Evolutionary conservation across 1,140 invertebrate species (phyloP), one percentile per base, ranked within the genome.

Genomic region (Tetramorium alpestre): DNA sequence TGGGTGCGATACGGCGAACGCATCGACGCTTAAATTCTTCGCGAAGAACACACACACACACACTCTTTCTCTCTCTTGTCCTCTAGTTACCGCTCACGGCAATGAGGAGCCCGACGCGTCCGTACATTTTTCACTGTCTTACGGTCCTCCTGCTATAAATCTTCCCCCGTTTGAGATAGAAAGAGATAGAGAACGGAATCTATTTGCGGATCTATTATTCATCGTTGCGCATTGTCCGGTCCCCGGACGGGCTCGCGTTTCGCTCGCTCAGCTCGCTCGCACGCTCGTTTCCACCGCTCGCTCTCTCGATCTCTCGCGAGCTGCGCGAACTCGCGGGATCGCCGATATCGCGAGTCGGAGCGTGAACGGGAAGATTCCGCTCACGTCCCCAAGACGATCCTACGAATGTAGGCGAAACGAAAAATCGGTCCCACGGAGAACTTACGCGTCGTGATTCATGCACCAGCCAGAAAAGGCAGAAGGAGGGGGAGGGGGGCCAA

Each of bases 391-490:
- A 58, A 64, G 73, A 44, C 73, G 87, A 86, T 77, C 58, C n/a
- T 58, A 41, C 49, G 58, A 72, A 28, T 73, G 73, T 44, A 60
- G 87, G 54, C 65, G 82, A 84, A 65, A 91, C 87, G 90, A 90
- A 90, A 90, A 90, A 90, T 90, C 89, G 82, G 73, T 88, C 89
- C 85, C 28, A 54, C 76, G 41, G 58, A 86, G 73, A 90, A 90
- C 90, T 88, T 90, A 88, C 73, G 72, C 73, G 64, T 64, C 86
- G 89, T 90, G 89, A 90, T 90, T 90, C 89, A 86, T 90, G 89
- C 81, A 60, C 44, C 38, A 60, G 47, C 28, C 49, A 38, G 70
- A 11, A 75, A 28, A 28, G 41, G 56, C 54, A 38, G 58, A 7
- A 22, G 51, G 8, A 7, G 25, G 3, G 4, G 13, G 49, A 0